Base-by-base conservation (phyloP, 2,797 vertebrate genomes). In the Sebastes oblongus region DNA sequence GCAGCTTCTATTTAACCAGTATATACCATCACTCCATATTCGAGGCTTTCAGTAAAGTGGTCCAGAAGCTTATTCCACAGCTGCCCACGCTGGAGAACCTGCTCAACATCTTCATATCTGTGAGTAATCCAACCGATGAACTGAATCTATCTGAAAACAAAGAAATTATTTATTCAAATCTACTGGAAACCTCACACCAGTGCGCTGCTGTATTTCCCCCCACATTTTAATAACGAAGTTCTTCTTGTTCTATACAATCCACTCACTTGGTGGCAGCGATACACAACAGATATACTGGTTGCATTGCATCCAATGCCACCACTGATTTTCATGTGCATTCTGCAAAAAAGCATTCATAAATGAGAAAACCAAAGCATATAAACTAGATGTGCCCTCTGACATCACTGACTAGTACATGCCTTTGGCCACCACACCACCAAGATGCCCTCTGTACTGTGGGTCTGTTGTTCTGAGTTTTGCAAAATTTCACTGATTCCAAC, bases 51-150 rank as follows among this genome's bases (percentile, higher is more conserved):
- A 99, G 98, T 65, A 91, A 92, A 88, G 87, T 90, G 66, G 87
- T 99, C 80, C 98, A 99, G 94, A 99, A 98, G 91, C 95, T 99
- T 88, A 99, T 98, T 91, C 98, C 97, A 84, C 98, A 99, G 89
- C 96, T 99, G 62, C 97, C 98, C 73, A 98, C 97, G 16, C 94
- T 99, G 93, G 97, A 99, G 93, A 99, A 99, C 83, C 96, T 99
- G 82, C 96, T 99, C 84, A 99, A 98, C 95, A 98, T 99, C 94
- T 98, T 99, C 94, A 98, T 98, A 92, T 98, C 98, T 77, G 98
- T 98, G 83, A 89, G 94, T 95, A 79, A 68, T 25, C 8, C 20
- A 52, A 8, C 64, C 64, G 25, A 27, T 16, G 4, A 46, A 20
- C 8, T 29, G 3, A 16, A 16, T 60, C 20, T 59, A 29, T 34